A percentile compares a stretch with the other conserved stretches of the same genome.
Conservation (phyloP, 1,140 invertebrate species). For the Galleria mellonella region DNA sequence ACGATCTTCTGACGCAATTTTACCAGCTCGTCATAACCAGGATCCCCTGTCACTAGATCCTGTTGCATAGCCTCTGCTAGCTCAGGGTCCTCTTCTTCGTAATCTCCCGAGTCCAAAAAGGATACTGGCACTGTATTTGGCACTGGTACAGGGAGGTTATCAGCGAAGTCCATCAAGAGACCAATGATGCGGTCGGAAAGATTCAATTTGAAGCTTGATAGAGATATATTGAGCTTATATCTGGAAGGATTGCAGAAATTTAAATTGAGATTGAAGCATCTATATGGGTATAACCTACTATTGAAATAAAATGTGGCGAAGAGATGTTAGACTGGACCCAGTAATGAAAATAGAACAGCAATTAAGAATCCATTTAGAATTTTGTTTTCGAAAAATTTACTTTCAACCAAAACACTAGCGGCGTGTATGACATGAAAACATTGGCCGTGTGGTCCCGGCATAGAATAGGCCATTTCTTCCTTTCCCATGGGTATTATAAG, state of each 20-base stretch:
- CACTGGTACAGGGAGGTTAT: slow-evolving; percentile 78
- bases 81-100: slow-evolving; percentile 43
- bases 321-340: too few relatives aligned
- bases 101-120: slow-evolving; percentile 60
- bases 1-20: slow-evolving; percentile 65
- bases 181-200: slow-evolving; percentile 84
- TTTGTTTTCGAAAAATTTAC: too few relatives aligned
- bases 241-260: slow-evolving; percentile 69
- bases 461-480: too few relatives aligned
- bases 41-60: slow-evolving; percentile 52
- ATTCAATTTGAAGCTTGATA: slow-evolving; percentile 85
- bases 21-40: slow-evolving; percentile 52
- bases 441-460: too few relatives aligned
- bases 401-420: too few relatives aligned
- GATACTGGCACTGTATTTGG: slow-evolving; percentile 67
- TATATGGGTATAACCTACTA: too few relatives aligned
- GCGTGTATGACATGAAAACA: too few relatives aligned
- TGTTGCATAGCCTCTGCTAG: slow-evolving; percentile 30
- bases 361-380: too few relatives aligned
- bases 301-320: too few relatives aligned
- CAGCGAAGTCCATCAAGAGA: slow-evolving; percentile 80
- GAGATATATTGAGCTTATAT: slow-evolving; percentile 84
- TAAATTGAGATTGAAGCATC: too few relatives aligned
- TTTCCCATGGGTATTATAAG: too few relatives aligned
- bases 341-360: too few relatives aligned